A percentile compares a stretch with the other conserved stretches of the same genome.
These are phyloP conservation scores for Eurystomus gularis DNA, from an alignment of 2,113 vertebrate genomes.

Conservation along the genomic window DNA sequence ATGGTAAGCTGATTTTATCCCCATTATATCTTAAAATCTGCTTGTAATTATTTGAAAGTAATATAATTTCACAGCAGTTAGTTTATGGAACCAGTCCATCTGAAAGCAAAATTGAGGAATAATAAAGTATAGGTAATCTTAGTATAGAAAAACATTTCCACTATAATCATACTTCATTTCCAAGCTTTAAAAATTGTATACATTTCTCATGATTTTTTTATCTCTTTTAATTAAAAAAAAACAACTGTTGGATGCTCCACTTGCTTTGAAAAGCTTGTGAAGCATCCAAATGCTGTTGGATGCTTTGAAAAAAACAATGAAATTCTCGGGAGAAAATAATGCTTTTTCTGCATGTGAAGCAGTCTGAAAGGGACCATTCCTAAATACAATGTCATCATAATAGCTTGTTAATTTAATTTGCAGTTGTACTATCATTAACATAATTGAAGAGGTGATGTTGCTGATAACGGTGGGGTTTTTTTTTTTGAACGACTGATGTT, in stretches of 20 bases:
- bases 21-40: not conserved
- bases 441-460: not conserved
- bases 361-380: not conserved
- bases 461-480: not conserved
- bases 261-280: not conserved
- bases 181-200: not conserved
- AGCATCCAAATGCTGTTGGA: not conserved
- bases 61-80: not conserved
- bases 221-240: not conserved
- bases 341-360: not conserved
- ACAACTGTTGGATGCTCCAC: not conserved
- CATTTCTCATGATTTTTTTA: not conserved
- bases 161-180: not conserved
- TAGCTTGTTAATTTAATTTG: not conserved
- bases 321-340: not conserved
- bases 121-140: not conserved
- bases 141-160: not conserved
- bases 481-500: not conserved
- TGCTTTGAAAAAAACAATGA: not conserved
- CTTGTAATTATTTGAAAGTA: not conserved
- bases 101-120: not conserved
- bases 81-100: not conserved
- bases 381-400: not conserved
- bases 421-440: not conserved
- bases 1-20: not conserved